These are phyloP conservation scores for Cassiopea andromeda DNA, from an alignment of 30 jellyfish, hydroid and myxozoan species.

Conservation along the genomic window DNA sequence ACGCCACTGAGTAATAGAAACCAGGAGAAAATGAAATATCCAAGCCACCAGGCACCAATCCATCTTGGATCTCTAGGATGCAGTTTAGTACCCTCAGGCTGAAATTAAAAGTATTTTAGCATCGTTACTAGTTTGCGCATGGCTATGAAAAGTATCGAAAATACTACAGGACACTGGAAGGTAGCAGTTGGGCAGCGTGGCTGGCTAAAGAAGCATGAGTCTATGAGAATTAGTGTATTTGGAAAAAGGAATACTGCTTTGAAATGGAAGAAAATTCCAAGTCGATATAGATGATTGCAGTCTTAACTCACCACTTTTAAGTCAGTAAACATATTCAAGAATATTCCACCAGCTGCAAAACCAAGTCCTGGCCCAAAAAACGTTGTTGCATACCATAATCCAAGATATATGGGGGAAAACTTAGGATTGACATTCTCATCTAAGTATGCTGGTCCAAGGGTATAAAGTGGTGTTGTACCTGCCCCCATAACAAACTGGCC, in stretches of 20 bases:
- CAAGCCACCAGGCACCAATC: constrained; percentile 98
- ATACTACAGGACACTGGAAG: too few relatives aligned
- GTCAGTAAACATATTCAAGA: constrained; percentile 60
- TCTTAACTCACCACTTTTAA: constrained; percentile 40
- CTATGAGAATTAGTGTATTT: too few relatives aligned
- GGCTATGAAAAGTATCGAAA: background rate
- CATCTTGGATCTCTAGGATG: constrained; percentile 78
- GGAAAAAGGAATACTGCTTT: too few relatives aligned
- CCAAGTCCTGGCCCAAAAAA: constrained; percentile 97
- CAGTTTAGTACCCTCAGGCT: constrained; percentile 82
- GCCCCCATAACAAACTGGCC: constrained; percentile 94
- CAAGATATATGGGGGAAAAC: constrained; percentile 89
- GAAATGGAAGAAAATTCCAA: too few relatives aligned
- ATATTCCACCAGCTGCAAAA: constrained; percentile 72
- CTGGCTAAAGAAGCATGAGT: too few relatives aligned
- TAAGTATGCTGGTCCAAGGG: constrained; percentile 90
- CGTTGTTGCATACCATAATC: constrained; percentile 89
- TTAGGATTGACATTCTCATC: constrained; percentile 95
- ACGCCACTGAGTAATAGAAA: constrained; percentile 69
- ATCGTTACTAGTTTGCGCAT: background rate
- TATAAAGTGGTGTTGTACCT: constrained; percentile 91
- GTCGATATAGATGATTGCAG: too few relatives aligned
- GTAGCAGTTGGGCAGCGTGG: too few relatives aligned
- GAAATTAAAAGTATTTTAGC: background rate
- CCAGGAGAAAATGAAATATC: constrained; percentile 75